Base-by-base conservation (phyloP, 2,113 vertebrate genomes). In the Pterocles orientalis region DNA sequence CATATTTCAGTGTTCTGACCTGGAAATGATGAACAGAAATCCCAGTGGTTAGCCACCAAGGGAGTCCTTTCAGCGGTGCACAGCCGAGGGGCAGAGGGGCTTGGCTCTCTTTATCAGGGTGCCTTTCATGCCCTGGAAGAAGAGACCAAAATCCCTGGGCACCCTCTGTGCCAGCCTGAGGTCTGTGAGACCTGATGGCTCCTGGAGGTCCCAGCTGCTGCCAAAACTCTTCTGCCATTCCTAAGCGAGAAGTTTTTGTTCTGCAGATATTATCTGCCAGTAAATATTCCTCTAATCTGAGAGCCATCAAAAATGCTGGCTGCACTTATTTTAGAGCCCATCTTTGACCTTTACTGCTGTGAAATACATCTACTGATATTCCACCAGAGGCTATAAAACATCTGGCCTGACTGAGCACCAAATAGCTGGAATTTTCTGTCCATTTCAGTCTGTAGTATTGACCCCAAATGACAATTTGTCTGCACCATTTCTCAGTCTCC, bases 381-480 rank as follows among this genome's bases (percentile, higher is more conserved):
- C 88, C 94, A 92, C 89, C 83, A 92, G 95, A 95, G 95, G 70
- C 91, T 85, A 92, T 96, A 94, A 96, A 96, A 97, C 92, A 94
- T 95, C 92, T 96, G 88, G 73, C 83, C 58, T 94, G 81, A 93
- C 69, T 92, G 70, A 64, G 61, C 57, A 95, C 73, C 90, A 87
- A 94, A 94, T 87, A 94, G 81, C 73, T 94, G 50, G 70, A 87
- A 87, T 92, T 92, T 94, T 96, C 90, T 94, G 26, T 43, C 50
- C 69, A 79, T 95, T 94, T 94, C 86, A 76, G 50, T 71, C 14
- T 18, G 82, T 62, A 53, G 69, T 90, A 96, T 84, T 92, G 86
- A 94, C 78, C 41, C 54, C 57, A 91, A 82, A 86, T 0, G 29
- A 28, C 81, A 82, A 89, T 95, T 94, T 76, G 70, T 89, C 61